A percentile compares a stretch with the other conserved stretches of the same genome.
These are phyloP conservation scores for Numenius arquata DNA, from an alignment of 2,113 vertebrate species.

Conservation along the genomic window DNA sequence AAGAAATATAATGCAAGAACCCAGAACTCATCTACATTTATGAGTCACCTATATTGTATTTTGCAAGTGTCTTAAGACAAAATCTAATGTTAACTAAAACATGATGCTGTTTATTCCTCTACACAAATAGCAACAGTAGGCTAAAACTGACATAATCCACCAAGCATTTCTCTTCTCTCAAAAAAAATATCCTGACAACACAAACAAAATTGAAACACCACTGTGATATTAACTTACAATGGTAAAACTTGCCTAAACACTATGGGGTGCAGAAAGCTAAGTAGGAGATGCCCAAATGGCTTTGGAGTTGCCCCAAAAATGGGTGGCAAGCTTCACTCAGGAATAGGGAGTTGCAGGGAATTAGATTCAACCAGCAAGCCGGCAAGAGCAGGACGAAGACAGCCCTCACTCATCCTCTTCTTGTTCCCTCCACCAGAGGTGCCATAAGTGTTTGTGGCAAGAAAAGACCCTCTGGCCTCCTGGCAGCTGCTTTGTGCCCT, in stretches of 20 bases:
- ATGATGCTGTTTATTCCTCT: neutral
- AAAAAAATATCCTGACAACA: neutral
- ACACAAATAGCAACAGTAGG: neutral
- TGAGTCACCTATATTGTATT: neutral
- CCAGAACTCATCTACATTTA: neutral
- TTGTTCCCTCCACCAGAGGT: neutral
- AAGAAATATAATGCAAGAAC: neutral
- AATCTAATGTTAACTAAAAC: neutral
- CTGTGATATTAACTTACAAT: neutral
- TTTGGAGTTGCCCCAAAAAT: neutral
- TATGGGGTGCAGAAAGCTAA: neutral
- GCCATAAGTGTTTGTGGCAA: rapidly evolving
- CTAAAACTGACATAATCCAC: neutral
- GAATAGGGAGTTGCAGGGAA: neutral
- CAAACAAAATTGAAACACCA: neutral
- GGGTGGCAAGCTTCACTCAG: neutral
- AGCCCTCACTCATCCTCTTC: neutral
- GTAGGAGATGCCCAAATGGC: neutral
- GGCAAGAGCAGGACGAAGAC: neutral
- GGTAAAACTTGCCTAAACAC: neutral
- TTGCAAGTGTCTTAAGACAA: neutral
- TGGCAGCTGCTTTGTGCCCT: neutral
- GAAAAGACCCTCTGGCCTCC: neutral
- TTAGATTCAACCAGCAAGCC: neutral
- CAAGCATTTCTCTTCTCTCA: neutral